Base-by-base conservation (phyloP, 1,140 invertebrate genomes). In the Drosophila quadrilineata region DNA sequence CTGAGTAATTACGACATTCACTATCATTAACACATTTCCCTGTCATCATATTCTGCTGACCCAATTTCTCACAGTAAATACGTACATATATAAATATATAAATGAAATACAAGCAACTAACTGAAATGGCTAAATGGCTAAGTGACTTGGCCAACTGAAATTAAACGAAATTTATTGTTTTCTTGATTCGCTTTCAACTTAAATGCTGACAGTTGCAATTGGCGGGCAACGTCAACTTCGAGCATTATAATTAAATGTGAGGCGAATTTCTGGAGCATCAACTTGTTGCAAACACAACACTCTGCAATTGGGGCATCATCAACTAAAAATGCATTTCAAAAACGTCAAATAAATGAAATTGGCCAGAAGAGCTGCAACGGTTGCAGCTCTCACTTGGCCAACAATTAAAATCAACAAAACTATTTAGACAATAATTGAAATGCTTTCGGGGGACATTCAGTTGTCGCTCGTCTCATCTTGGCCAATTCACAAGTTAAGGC, bases 21-120 rank as follows among this genome's bases (percentile, higher is more conserved):
- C 60, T 71, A 79, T 62, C 75, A 75, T 79, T 79, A 80, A 79
- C 66, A 79, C 75, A 79, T 79, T 79, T 80, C 59, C 67, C 60
- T 60, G 75, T 77, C 75, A 77, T 79, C 69, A 58, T n/a, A n/a
- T 77, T 77, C 69, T 75, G 52, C 31, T 79, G 75, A 75, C 71
- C 75, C 75, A 75, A 71, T 80, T 79, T 66, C n/a, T 41, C 31
- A 5, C 52, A 41, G 56, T 63, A 66, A 65, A 50, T 56, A n/a
- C n/a, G n/a, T n/a, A n/a, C n/a, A n/a, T n/a, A n/a, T n/a, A n/a
- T n/a, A n/a, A n/a, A n/a, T n/a, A n/a, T n/a, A n/a, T n/a, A n/a
- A n/a, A n/a, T n/a, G n/a, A n/a, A 60, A 72, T 60, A 65, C 59
- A 58, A 76, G 45, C 21, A 14, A 52, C 46, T 66, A 66, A 65